Evolutionary conservation across 2,797 vertebrate species (phyloP), one percentile per base, ranked within the genome.

Genomic region (Brotula barbata): DNA sequence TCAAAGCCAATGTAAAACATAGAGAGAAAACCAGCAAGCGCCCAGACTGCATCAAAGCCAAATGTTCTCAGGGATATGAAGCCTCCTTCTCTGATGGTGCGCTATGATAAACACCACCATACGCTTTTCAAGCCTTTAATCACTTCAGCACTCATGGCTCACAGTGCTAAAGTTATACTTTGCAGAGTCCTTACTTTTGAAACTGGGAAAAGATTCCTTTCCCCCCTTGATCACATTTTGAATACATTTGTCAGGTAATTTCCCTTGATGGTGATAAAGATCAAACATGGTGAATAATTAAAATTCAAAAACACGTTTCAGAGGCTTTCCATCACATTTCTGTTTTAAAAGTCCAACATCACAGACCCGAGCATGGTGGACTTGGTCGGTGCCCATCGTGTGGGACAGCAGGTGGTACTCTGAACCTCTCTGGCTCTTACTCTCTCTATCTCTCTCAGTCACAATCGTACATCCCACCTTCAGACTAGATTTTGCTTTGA

Each of bases 401-500:
- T 58, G 67, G 50, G 68, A 46, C 53, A 68, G 75, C 79, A 78
- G 76, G 68, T 78, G 75, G 47, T 62, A 19, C 64, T 80, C 67
- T 75, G 52, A 76, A 73, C 50, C 54, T 61, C n/a, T n/a, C n/a
- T n/a, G n/a, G n/a, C n/a, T n/a, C n/a, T n/a, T n/a, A n/a, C 49
- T 59, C 58, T 31, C 45, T 22, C 52, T 52, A 56, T 23, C 53
- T 70, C 67, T 11, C 53, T 73, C 40, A 49, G 34, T 53, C 19
- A 43, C 63, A 57, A 56, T 58, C 23, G 1, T 64, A 61, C 72
- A 72, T 81, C 76, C 53, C 53, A 50, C 68, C 76, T 73, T 77
- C 44, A 48, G 76, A 81, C 77, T 67, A 66, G 39, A 34, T 57
- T 84, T 77, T 54, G 61, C 68, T 85, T 73, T 82, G 78, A 82